phyloP scores from a whole-genome alignment of 92 coral and sea anemone genomes.

The Galaxea fascicularis region DNA sequence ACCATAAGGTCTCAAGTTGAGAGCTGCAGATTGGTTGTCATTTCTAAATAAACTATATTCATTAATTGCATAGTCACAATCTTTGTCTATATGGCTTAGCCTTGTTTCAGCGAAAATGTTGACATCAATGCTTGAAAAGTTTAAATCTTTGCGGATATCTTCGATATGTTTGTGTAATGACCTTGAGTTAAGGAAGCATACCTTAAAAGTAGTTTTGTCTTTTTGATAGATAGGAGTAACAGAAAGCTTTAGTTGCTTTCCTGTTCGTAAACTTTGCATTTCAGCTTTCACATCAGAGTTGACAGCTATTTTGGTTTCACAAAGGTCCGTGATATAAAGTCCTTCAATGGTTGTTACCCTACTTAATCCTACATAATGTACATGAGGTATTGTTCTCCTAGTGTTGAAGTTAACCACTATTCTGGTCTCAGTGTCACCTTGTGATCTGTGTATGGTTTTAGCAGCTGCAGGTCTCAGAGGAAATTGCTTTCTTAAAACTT shows the following conservation, averaged over 20 bases:
- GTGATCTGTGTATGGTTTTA: slow-evolving; percentile 37
- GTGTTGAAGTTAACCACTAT: too few relatives aligned
- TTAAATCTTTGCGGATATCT: too few relatives aligned
- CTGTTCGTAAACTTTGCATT: slow-evolving; percentile 22
- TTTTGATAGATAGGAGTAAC: slow-evolving; percentile 33
- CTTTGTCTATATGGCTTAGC: neutral
- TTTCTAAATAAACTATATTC: slow-evolving; percentile 1
- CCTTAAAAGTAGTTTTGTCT: slow-evolving; percentile 14
- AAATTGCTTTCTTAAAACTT: neutral
- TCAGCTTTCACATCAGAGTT: slow-evolving; percentile 38
- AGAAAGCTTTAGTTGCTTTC: slow-evolving; percentile 11
- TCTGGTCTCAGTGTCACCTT: neutral
- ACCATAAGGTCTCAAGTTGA: slow-evolving; percentile 36
- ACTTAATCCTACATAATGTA: slow-evolving; percentile 6
- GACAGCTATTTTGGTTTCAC: slow-evolving; percentile 54
- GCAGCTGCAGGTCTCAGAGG: slow-evolving; percentile 24
- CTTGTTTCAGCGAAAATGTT: slow-evolving; percentile 39
- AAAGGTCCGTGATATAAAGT: slow-evolving; percentile 46
- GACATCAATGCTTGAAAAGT: neutral
- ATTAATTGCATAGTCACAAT: neutral
- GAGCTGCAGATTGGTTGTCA: slow-evolving; percentile 8
- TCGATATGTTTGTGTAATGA: too few relatives aligned
- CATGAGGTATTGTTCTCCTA: too few relatives aligned
- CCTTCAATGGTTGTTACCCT: slow-evolving; percentile 53
- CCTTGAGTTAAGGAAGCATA: neutral